Evolutionary conservation across 1,140 invertebrate genomes (phyloP).

Genomic region (Rhopalosiphum padi): DNA sequence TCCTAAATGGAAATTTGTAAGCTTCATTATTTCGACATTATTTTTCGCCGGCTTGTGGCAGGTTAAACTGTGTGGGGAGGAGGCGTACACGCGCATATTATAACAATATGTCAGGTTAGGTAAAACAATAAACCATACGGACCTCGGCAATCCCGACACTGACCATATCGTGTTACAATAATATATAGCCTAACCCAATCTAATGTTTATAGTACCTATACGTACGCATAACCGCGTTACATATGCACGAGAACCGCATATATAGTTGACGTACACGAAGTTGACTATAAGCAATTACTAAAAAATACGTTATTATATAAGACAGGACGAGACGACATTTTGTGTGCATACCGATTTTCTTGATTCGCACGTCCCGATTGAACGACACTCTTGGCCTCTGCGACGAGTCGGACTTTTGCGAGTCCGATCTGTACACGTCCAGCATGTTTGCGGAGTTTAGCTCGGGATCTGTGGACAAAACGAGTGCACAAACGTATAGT

Average conservation of each 20-base stretch:
- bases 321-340: neutral
- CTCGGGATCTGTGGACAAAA: slow-evolving; percentile 32
- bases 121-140: neutral
- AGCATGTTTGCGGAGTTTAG: slow-evolving; percentile 64
- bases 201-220: neutral
- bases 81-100: neutral
- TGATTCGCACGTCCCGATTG: slow-evolving; percentile 87
- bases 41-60: neutral
- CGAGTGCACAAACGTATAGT: neutral
- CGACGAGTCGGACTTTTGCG: slow-evolving; percentile 67
- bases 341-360: slow-evolving; percentile 80
- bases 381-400: slow-evolving; percentile 78
- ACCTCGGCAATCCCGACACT: neutral
- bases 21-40: neutral
- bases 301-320: neutral
- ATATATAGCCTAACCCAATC: neutral
- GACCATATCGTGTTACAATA: neutral
- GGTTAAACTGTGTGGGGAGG: neutral
- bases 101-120: neutral
- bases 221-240: neutral
- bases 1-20: neutral
- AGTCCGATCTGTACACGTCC: slow-evolving; percentile 68
- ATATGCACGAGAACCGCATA: neutral
- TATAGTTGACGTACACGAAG: neutral
- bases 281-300: neutral